Percentiles rank a stretch among this genome's conserved stretches.
These are phyloP conservation scores for Oophaga sylvatica DNA, from an alignment of 2,797 vertebrate genomes.

Conservation along the genomic window DNA sequence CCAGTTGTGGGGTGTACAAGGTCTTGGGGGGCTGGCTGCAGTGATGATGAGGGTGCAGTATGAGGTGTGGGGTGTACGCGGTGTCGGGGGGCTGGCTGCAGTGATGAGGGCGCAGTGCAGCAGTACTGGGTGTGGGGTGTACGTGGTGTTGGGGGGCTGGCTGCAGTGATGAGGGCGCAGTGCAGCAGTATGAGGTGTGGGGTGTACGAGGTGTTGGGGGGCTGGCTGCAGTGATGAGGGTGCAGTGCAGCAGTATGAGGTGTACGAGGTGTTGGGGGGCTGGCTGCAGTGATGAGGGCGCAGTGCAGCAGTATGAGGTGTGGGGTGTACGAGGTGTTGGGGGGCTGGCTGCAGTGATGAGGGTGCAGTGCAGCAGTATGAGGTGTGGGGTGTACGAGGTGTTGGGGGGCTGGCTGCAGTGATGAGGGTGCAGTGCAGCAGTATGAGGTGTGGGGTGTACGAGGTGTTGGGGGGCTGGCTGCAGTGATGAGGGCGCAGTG, in stretches of 20 bases:
- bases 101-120: background rate
- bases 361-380: background rate
- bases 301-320: background rate
- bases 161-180: background rate
- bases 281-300: background rate
- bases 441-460: background rate
- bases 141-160: background rate
- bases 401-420: background rate
- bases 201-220: background rate
- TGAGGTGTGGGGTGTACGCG: too few relatives aligned
- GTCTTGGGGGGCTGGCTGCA: background rate
- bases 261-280: too few relatives aligned
- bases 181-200: background rate
- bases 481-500: background rate
- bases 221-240: background rate
- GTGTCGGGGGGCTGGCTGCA: background rate
- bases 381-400: background rate
- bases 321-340: background rate
- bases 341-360: background rate
- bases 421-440: background rate
- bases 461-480: background rate
- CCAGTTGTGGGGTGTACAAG: background rate
- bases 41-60: background rate
- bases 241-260: background rate
- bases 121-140: background rate